These are phyloP conservation scores for Petrocephalus sullivani DNA, from an alignment of 2,797 vertebrate genomes.

Conservation along the genomic window DNA sequence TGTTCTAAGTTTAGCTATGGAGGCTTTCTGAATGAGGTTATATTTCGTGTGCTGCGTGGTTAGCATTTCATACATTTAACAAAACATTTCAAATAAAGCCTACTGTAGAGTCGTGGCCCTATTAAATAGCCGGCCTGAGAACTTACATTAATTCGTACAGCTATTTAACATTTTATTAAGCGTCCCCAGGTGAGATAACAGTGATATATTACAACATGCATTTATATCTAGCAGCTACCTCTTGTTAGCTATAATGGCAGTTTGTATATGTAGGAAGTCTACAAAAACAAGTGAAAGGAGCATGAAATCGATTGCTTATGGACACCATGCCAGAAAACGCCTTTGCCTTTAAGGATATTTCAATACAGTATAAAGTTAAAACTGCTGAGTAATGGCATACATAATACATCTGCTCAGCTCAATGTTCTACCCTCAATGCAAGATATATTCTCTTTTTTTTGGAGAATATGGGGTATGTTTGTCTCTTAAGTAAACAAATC, in stretches of 20 bases:
- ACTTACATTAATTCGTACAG: constrained; percentile 12
- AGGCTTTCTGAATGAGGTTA: neutral
- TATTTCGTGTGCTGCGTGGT: neutral
- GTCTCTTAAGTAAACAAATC: neutral
- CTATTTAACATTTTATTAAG: constrained; percentile 32
- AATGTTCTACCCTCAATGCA: neutral
- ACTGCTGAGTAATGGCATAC: neutral
- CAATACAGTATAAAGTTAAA: neutral
- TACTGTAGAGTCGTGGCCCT: constrained; percentile 36
- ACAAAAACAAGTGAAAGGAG: neutral
- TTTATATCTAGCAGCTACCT: constrained; percentile 37
- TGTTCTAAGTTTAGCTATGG: neutral
- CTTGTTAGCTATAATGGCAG: constrained; percentile 28
- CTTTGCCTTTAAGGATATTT: neutral
- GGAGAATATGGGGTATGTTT: neutral
- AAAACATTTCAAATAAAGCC: constrained; percentile 46
- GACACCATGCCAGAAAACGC: neutral
- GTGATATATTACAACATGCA: constrained; percentile 23
- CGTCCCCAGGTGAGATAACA: constrained; percentile 48
- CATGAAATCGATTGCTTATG: neutral
- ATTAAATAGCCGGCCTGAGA: constrained; percentile 39
- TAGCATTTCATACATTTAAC: constrained; percentile 30
- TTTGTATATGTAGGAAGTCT: constrained; percentile 28
- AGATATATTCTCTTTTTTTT: neutral
- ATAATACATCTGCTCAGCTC: neutral